phyloP scores from a whole-genome alignment of 2,797 vertebrate species.

The Poeciliopsis turneri region DNA sequence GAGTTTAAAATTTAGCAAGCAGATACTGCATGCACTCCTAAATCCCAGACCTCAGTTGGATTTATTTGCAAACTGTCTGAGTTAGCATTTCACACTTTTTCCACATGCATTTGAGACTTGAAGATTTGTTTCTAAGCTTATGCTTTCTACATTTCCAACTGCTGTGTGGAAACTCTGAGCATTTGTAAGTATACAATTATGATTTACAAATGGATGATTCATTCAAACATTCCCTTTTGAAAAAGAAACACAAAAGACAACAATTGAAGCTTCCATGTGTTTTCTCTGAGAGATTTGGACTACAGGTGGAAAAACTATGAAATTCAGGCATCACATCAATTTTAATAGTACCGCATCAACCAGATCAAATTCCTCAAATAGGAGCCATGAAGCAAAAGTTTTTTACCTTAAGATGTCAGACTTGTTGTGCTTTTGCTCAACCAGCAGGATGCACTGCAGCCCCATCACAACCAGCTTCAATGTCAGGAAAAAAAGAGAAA shows the following conservation, averaged over 20 bases:
- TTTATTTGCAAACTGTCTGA: slow-evolving; percentile 13
- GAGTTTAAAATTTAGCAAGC: slow-evolving; percentile 5
- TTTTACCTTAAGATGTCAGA: slow-evolving; percentile 28
- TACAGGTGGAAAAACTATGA: too few species aligned
- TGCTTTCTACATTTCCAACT: slow-evolving; percentile 29
- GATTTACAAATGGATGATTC: slow-evolving; percentile 24
- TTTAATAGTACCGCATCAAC: slow-evolving; percentile 30
- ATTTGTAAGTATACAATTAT: slow-evolving; percentile 33
- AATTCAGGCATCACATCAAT: slow-evolving; percentile 24
- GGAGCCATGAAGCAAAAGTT: slow-evolving; percentile 26
- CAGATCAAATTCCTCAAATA: slow-evolving; percentile 30
- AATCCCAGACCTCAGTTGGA: slow-evolving; percentile 28
- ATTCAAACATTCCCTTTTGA: slow-evolving; percentile 40
- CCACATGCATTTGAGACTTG: slow-evolving; percentile 35
- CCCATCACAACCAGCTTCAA: slow-evolving; percentile 49
- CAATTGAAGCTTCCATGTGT: slow-evolving; percentile 27
- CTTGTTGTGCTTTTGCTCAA: slow-evolving; percentile 63
- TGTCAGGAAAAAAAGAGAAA: slow-evolving; percentile 33
- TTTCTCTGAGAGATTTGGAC: slow-evolving; percentile 12
- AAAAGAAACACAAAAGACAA: slow-evolving; percentile 34
- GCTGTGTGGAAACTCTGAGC: slow-evolving; percentile 6
- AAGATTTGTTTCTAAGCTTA: slow-evolving; percentile 33
- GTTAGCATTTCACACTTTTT: slow-evolving; percentile 35
- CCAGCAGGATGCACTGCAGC: slow-evolving; percentile 78
- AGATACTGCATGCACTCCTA: slow-evolving; percentile 5